Percentiles rank a stretch among this genome's conserved stretches.
Conservation (phyloP, 1,140 invertebrate species). For the Drosophila repletoides region DNA sequence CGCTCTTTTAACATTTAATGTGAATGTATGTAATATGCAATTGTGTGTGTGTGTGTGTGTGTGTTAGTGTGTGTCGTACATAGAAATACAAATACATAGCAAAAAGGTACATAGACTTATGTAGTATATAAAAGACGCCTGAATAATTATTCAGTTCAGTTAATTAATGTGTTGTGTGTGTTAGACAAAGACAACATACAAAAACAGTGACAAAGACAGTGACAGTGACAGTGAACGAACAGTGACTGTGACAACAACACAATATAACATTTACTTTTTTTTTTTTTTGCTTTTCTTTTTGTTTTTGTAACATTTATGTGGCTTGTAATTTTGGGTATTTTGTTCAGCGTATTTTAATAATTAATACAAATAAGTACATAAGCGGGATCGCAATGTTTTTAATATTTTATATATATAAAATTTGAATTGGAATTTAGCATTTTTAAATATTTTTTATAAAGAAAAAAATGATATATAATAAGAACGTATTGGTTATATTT, state of each 20-base stretch:
- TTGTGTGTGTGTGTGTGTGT: constrained; percentile 2
- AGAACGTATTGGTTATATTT: too few relatives aligned
- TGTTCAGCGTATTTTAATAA: neutral
- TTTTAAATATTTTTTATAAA: too few relatives aligned
- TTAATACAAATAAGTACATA: too few relatives aligned
- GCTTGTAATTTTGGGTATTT: neutral
- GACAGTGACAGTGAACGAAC: constrained; percentile 46
- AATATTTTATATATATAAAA: too few relatives aligned
- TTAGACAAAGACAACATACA: constrained; percentile 52
- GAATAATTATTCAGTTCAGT: constrained; percentile 1
- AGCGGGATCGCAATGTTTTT: too few relatives aligned
- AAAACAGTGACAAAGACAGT: constrained; percentile 50
- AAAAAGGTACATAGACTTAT: constrained; percentile 66
- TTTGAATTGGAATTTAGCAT: too few relatives aligned
- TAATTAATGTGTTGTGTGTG: constrained; percentile 16
- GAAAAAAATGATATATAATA: too few relatives aligned
- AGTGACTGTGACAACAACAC: constrained; percentile 67
- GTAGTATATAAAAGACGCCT: constrained; percentile 39
- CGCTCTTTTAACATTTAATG: constrained; percentile 15
- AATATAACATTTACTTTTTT: constrained; percentile 67
- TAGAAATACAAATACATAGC: constrained; percentile 58
- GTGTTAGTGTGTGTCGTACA: constrained; percentile 10
- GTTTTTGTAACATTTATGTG: constrained; percentile 40
- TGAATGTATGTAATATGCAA: constrained; percentile 30
- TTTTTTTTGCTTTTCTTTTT: too few relatives aligned